These are phyloP conservation scores for Digitonthophagus gazella DNA, from an alignment of 2,888 invertebrate species.

Conservation along the genomic window DNA sequence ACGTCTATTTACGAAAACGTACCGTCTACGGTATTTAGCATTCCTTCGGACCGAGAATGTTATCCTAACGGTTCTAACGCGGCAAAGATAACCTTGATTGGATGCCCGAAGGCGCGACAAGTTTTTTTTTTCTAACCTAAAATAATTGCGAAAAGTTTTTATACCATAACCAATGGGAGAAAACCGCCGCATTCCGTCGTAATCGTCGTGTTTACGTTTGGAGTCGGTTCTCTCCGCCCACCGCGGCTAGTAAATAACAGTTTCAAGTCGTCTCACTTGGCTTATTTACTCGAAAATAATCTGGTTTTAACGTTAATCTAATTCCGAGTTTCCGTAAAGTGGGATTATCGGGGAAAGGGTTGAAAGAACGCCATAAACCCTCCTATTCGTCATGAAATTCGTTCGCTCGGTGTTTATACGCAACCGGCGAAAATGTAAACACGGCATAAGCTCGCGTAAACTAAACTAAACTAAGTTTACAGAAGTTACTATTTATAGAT, in stretches of 20 bases:
- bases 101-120: neutral
- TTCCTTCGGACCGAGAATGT: neutral
- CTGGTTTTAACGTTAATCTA: too few species aligned
- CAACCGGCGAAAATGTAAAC: neutral
- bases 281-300: too few species aligned
- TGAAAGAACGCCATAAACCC: too few species aligned
- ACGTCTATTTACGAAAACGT: neutral
- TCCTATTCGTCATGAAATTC: neutral
- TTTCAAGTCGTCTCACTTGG: too few species aligned
- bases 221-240: neutral
- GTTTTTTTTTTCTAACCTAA: neutral
- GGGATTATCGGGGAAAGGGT: too few species aligned
- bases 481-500: neutral
- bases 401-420: neutral
- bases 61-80: neutral
- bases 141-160: neutral
- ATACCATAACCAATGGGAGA: too few species aligned
- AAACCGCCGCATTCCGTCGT: neutral
- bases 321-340: neutral
- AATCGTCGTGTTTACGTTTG: neutral
- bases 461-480: neutral
- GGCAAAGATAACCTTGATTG: neutral
- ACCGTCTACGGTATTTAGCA: neutral
- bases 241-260: neutral
- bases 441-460: neutral